Conservation (phyloP, 2,888 invertebrate species). For the Brachycybe producta region DNA sequence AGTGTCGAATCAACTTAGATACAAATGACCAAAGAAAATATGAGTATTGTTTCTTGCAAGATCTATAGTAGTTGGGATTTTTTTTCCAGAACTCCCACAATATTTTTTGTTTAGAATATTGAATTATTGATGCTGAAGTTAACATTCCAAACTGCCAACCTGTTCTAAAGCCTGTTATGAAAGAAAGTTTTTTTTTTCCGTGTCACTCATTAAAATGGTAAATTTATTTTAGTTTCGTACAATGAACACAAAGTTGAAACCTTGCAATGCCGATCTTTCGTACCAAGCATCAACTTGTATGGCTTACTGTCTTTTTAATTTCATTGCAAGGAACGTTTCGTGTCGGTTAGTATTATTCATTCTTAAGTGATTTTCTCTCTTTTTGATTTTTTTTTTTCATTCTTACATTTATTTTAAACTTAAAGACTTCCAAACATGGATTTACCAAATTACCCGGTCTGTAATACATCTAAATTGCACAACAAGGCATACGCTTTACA, state of each 20-base stretch:
- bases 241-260: not conserved
- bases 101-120: no score
- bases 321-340: not conserved
- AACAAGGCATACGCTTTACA: slow-evolving; percentile 1
- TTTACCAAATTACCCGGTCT: not conserved
- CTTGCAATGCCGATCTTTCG: not conserved
- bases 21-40: no score
- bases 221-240: slow-evolving; percentile 1
- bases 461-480: not conserved
- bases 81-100: no score
- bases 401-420: not conserved
- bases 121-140: no score
- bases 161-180: no score
- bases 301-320: not conserved
- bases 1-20: no score
- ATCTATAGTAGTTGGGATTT: no score
- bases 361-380: not conserved
- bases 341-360: slow-evolving; percentile 4
- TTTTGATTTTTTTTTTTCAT: not conserved
- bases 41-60: no score
- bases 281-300: slow-evolving; percentile 3
- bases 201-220: not conserved
- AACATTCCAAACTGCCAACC: no score
- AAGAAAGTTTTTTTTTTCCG: no score
- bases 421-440: slow-evolving; percentile 11